Evolutionary conservation across 2,113 vertebrate genomes (phyloP), one percentile per base, ranked within the genome.

Genomic region (Cervus canadensis): DNA sequence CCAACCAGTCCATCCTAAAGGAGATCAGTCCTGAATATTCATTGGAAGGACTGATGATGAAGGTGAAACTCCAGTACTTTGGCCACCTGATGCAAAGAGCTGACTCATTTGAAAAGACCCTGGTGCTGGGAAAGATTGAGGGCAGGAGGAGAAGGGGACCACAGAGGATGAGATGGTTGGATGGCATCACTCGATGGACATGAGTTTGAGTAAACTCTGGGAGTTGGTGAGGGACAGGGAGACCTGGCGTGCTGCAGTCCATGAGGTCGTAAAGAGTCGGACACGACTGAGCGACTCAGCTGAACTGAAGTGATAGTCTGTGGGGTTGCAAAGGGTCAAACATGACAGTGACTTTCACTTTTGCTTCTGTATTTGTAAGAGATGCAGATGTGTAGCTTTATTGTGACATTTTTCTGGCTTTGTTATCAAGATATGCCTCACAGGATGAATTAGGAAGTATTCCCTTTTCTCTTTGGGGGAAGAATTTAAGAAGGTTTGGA

Each of bases 231-330:
- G 6, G 67, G 64, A 36, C 64, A 36, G n/a, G 4, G 5, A 71
- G 67, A 10, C 67, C 67, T 71, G 62, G n/a, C 9, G 0, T 40
- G n/a, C 36, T 71, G 19, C 10, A 12, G n/a, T 71, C 10, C n/a
- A 0, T 71, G 67, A 19, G n/a, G 67, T 71, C 0, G 5, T 36
- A 40, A 0, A 71, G 67, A 40, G 67, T 23, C 0, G 10, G 67
- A 40, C 19, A 71, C 0, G 5, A 40, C 67, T 40, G 67, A 40
- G n/a, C 8, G 9, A 11, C n/a, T 6, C n/a, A 11, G 1, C n/a
- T 6, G 67, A 59, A 59, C 10, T 59, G 57, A 23, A 71, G 19
- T 40, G n/a, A 23, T 36, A 5, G n/a, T 21, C 64, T 36, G 0
- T 36, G 17, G 64, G 17, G 17, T 2, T 36, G 33, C 64, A 67